Conservation (phyloP, 2,113 vertebrate species). For the Cebus imitator region DNA sequence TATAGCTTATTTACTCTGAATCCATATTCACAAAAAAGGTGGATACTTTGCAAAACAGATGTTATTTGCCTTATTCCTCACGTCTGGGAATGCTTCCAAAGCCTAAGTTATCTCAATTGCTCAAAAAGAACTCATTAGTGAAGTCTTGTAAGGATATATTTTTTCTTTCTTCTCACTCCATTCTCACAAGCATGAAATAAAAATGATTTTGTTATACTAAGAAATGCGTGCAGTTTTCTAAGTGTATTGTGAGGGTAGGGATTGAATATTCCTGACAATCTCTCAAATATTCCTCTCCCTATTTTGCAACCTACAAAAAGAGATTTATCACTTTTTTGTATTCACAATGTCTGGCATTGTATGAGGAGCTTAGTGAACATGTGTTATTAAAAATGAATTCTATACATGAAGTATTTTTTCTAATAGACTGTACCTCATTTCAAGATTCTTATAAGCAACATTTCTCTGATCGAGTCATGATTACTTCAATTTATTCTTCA, state of each 20-base stretch:
- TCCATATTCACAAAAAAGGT: slow-evolving; percentile 16
- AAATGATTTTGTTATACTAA: neutral
- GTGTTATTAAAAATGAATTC: slow-evolving; percentile 13
- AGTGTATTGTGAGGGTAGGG: neutral
- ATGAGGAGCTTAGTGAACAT: neutral
- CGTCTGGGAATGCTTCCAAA: slow-evolving; percentile 35
- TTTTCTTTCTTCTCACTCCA: neutral
- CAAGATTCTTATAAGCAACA: neutral
- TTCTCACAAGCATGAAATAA: slow-evolving; percentile 23
- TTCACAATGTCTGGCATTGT: neutral
- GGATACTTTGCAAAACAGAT: neutral
- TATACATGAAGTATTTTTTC: neutral
- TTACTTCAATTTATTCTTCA: neutral
- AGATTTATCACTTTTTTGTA: neutral
- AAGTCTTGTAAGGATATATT: slow-evolving; percentile 14
- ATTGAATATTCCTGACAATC: neutral
- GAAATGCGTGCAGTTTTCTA: neutral
- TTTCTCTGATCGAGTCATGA: neutral
- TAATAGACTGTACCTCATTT: neutral
- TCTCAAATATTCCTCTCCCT: neutral
- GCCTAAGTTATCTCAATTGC: neutral
- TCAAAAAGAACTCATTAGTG: neutral
- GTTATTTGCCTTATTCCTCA: neutral
- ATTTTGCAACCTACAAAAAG: neutral
- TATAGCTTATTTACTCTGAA: neutral